Conservation (phyloP, 2,797 vertebrate genomes). For the Myripristis jacobus region DNA sequence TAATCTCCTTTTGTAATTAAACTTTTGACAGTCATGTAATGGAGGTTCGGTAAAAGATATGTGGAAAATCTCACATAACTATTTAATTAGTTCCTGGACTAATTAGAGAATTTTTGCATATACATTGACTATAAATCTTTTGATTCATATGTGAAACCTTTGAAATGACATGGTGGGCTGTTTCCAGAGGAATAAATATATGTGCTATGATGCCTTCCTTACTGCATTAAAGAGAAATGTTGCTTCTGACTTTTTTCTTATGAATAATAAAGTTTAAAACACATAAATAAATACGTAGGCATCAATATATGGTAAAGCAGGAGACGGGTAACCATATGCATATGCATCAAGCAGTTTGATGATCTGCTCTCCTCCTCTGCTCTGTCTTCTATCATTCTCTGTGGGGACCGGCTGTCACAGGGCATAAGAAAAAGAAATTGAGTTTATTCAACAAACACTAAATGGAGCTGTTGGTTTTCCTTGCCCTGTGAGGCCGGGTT, state of each 20-base stretch:
- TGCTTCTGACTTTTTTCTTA: neutral
- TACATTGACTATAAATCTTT: conserved; percentile 55
- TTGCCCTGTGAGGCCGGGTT: conserved; percentile 33
- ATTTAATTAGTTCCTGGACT: conserved; percentile 77
- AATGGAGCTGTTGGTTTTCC: conserved; percentile 58
- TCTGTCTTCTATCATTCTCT: conserved; percentile 36
- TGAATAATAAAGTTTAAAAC: conserved; percentile 9
- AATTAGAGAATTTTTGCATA: conserved; percentile 68
- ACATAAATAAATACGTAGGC: conserved; percentile 24
- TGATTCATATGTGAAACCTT: conserved; percentile 16
- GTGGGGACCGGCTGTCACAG: conserved; percentile 50
- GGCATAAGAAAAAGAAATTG: conserved; percentile 46
- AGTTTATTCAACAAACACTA: conserved; percentile 58
- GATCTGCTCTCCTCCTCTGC: conserved; percentile 20
- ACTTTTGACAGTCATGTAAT: conserved; percentile 81
- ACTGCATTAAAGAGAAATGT: neutral
- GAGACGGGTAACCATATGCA: conserved; percentile 5
- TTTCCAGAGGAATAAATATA: conserved; percentile 11
- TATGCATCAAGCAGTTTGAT: conserved; percentile 32
- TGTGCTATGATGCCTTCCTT: conserved; percentile 4
- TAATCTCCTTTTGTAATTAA: conserved; percentile 83
- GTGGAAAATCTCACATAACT: conserved; percentile 73
- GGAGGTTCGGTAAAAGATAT: conserved; percentile 73
- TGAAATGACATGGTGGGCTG: conserved; percentile 9
- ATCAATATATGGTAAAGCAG: conserved; percentile 19